Base-by-base conservation (phyloP, 2,888 invertebrate species). In the Iselma pallidipennis region DNA sequence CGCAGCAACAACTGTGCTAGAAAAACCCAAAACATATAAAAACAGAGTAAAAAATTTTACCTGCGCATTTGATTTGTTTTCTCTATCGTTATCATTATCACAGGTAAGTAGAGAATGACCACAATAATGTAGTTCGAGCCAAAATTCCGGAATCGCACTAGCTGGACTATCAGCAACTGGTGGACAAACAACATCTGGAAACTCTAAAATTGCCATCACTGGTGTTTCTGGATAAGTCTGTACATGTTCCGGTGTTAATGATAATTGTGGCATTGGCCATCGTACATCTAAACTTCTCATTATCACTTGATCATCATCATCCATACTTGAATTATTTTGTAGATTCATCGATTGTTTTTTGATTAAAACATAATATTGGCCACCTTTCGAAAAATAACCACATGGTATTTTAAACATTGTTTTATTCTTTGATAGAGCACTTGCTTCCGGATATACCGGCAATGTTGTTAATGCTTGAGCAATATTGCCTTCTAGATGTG, bases 111-210 rank as follows among this genome's bases (percentile, higher is more conserved):
- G 85, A 50, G 89, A 90, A 68, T 89, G 87, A 33, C 94, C 94
- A 74, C 94, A 94, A 75, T 91, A 94, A 69, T 91, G 85, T 63
- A 94, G 81, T 76, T 93, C 91, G 71, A 94, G 80, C 89, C 90
- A 91, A 72, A 91, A 91, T 72, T 91, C 91, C 0, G 88, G 86
- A 49, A 85, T 80, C 23, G 84, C 83, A 12, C 79, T 80, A 0
- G 86, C 75, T 3, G 81, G 79, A 60, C 81, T 83, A 66, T 84
- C 88, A 0, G 86, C 83, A 69, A 86, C 84, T 51, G 89, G 85
- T 0, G 86, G 86, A 76, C 92, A 92, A 65, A 88, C 87, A 4
- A 89, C 88, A 54, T 89, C 88, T 6, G 89, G 88, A 76, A 92
- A 94, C 77, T 91, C 89, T 67, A 94, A 77, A 3, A 89, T 89